Conservation (phyloP, 1,140 invertebrate species). For the Thaumatotibia leucotreta region DNA sequence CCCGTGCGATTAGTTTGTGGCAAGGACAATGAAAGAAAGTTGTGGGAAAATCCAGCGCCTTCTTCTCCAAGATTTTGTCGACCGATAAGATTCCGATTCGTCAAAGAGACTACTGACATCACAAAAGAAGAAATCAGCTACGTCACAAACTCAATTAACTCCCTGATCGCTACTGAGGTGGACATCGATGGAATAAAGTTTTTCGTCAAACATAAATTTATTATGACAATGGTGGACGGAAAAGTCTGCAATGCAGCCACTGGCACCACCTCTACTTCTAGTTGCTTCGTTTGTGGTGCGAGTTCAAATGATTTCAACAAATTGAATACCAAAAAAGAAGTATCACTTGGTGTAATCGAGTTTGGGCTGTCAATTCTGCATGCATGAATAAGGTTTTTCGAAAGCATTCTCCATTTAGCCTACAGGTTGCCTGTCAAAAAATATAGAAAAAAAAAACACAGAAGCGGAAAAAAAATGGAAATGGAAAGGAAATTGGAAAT, state of each 20-base stretch:
- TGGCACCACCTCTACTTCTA: constrained; percentile 42
- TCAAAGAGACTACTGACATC: constrained; percentile 31
- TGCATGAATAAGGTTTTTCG: constrained; percentile 42
- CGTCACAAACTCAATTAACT: not conserved
- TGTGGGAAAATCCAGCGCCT: constrained; percentile 41
- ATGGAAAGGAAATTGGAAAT: too few relatives aligned
- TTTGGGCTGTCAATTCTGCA: constrained; percentile 58
- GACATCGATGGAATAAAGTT: too few relatives aligned
- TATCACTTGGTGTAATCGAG: constrained; percentile 27
- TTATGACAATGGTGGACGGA: constrained; percentile 63
- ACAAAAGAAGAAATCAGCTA: constrained; percentile 34
- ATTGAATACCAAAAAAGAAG: constrained; percentile 26
- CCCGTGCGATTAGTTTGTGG: constrained; percentile 15
- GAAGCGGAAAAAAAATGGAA: too few relatives aligned
- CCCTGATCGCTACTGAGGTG: too few relatives aligned
- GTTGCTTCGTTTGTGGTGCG: constrained; percentile 53
- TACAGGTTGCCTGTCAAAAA: constrained; percentile 44
- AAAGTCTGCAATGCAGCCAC: constrained; percentile 65
- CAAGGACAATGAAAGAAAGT: constrained; percentile 22
- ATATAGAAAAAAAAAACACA: constrained; percentile 14
- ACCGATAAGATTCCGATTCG: constrained; percentile 32
- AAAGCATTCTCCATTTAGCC: constrained; percentile 42
- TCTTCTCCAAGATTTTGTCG: constrained; percentile 39
- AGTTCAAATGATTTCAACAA: constrained; percentile 61
- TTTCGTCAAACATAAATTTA: constrained; percentile 18